Evolutionary conservation across 2,113 vertebrate genomes (phyloP).

Genomic region (Antidorcas marsupialis): DNA sequence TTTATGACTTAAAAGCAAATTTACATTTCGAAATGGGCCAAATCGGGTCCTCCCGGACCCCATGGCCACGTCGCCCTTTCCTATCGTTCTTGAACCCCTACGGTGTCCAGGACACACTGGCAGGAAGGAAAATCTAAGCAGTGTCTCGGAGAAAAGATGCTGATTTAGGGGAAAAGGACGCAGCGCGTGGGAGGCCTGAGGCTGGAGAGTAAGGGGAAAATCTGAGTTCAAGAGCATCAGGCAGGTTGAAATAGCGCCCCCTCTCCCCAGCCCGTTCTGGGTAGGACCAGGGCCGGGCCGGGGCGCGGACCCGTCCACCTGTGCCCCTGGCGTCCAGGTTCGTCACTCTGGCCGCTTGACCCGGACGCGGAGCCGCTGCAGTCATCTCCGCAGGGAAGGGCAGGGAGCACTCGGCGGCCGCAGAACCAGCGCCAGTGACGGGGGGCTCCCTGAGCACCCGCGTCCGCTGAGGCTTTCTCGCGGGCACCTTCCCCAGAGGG

Average conservation of each 20-base stretch:
- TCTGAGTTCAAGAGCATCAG: fast-evolving
- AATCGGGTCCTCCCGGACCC: neutral
- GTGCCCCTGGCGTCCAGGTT: neutral
- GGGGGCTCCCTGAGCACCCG: neutral
- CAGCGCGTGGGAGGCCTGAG: neutral
- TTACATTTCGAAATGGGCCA: constrained; percentile 48
- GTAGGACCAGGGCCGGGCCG: neutral
- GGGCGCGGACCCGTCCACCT: fast-evolving
- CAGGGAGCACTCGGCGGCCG: fast-evolving
- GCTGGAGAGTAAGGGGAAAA: neutral
- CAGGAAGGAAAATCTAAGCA: neutral
- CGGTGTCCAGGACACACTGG: neutral
- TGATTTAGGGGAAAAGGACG: neutral
- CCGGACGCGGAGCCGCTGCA: fast-evolving
- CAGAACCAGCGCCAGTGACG: fast-evolving
- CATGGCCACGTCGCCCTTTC: neutral
- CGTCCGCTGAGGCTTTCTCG: fast-evolving
- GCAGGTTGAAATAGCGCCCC: neutral
- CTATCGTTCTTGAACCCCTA: neutral
- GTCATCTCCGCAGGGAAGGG: neutral
- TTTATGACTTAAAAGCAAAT: constrained; percentile 61
- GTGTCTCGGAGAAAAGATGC: neutral
- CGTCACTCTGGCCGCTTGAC: neutral
- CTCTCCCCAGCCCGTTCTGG: neutral
- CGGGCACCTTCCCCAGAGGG: neutral